These are phyloP conservation scores for Pluvianellus socialis DNA, from an alignment of 2,113 vertebrate species.

Conservation along the genomic window DNA sequence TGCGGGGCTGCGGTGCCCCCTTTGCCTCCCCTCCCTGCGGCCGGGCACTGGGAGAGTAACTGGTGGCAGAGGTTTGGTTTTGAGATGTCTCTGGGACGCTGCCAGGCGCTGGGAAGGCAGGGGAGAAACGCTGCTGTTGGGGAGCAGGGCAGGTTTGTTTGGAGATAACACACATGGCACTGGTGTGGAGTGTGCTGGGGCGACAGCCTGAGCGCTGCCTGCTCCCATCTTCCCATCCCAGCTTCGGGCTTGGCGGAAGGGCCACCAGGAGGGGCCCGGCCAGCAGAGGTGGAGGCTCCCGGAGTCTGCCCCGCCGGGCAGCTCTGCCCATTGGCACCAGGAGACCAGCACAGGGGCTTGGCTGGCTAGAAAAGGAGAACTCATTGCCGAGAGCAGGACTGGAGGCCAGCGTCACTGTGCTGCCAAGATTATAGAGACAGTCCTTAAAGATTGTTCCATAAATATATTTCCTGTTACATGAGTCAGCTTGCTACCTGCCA, in stretches of 20 bases:
- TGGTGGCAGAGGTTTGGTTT: background rate
- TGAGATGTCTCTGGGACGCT: background rate
- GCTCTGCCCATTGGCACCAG: background rate
- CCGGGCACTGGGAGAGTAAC: background rate
- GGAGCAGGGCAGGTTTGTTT: background rate
- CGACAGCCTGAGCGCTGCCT: accelerated
- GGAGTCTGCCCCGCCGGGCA: background rate
- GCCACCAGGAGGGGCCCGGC: background rate
- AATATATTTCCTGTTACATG: background rate
- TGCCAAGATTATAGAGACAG: background rate
- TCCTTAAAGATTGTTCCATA: conserved; percentile 10
- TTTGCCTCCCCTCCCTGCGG: background rate
- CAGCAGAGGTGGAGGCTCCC: background rate
- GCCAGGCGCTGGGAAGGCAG: background rate
- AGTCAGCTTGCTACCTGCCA: conserved; percentile 23
- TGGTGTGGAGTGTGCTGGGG: background rate
- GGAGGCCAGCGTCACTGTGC: background rate
- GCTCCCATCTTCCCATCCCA: background rate
- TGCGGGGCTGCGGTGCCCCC: background rate
- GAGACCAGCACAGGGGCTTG: background rate
- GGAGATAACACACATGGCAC: background rate
- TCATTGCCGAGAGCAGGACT: background rate
- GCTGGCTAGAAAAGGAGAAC: background rate
- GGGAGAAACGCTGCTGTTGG: background rate
- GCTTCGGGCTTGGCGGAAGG: background rate